Evolutionary conservation across 2,113 vertebrate species (phyloP).

Genomic region (Brachyhypopomus gauderio): DNA sequence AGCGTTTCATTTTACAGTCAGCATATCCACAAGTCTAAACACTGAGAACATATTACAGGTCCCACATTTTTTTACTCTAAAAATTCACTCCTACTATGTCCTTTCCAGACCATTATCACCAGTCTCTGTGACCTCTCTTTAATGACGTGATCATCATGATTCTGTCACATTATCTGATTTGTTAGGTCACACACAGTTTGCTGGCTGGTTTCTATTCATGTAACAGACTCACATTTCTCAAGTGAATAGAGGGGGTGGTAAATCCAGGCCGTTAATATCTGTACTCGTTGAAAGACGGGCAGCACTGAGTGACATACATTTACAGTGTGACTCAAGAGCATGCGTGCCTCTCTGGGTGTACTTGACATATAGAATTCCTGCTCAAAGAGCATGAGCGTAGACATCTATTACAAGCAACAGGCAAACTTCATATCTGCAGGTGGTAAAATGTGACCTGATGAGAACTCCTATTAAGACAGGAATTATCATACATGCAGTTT

Average conservation of each 20-base stretch:
- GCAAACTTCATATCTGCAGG: slow-evolving; percentile 13
- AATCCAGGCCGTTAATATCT: slow-evolving; percentile 49
- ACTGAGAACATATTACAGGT: slow-evolving; percentile 2
- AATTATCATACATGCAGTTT: not conserved
- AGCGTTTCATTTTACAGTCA: slow-evolving; percentile 8
- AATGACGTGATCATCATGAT: not conserved
- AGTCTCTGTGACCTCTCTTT: slow-evolving; percentile 22
- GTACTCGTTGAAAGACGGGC: slow-evolving; percentile 41
- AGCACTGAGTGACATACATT: slow-evolving; percentile 45
- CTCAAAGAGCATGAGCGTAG: slow-evolving; percentile 14
- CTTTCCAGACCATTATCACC: slow-evolving; percentile 12
- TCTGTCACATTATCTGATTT: slow-evolving; percentile 1
- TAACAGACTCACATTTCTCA: slow-evolving; percentile 47
- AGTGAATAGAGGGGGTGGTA: slow-evolving; percentile 24
- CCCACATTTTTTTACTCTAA: not conserved
- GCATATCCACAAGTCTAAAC: not conserved
- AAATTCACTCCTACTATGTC: slow-evolving; percentile 1
- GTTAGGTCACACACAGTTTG: slow-evolving; percentile 32
- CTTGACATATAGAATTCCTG: slow-evolving; percentile 30
- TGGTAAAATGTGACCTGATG: not conserved
- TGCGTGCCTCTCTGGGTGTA: slow-evolving; percentile 18
- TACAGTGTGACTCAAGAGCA: slow-evolving; percentile 40
- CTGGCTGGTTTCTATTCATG: slow-evolving; percentile 45
- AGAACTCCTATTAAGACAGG: not conserved
- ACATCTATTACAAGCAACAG: slow-evolving; percentile 22